Percentiles rank a stretch among this genome's conserved stretches.
Conservation (phyloP, 2,797 vertebrate genomes). For the Danionella dracula region DNA sequence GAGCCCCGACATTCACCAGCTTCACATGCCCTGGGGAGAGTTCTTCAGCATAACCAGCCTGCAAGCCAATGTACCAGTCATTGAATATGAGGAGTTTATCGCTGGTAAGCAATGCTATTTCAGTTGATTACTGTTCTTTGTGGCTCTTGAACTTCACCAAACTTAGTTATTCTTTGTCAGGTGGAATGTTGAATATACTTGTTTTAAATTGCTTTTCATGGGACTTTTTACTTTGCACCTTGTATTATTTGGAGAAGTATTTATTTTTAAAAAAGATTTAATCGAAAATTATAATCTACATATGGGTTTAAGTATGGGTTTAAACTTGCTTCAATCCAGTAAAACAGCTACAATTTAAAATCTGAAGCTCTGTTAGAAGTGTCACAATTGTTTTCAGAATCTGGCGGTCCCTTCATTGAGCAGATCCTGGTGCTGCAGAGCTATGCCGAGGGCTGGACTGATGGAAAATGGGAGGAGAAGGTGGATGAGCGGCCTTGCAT, state of each 20-base stretch:
- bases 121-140: background rate
- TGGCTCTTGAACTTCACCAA: too few relatives aligned
- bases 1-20: slow-evolving; percentile 84
- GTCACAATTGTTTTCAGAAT: slow-evolving; percentile 67
- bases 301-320: too few relatives aligned
- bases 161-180: too few relatives aligned
- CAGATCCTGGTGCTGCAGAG: slow-evolving; percentile 88
- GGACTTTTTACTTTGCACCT: too few relatives aligned
- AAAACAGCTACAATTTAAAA: too few relatives aligned
- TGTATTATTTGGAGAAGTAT: too few relatives aligned
- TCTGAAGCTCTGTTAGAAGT: background rate
- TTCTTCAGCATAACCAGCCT: slow-evolving; percentile 90
- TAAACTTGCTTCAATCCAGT: too few relatives aligned
- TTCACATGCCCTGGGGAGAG: slow-evolving; percentile 82
- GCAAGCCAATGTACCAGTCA: slow-evolving; percentile 83
- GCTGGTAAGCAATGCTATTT: slow-evolving; percentile 70
- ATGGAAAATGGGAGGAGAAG: slow-evolving; percentile 95
- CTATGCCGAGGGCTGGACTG: slow-evolving; percentile 92
- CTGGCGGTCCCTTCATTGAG: slow-evolving; percentile 92
- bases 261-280: too few relatives aligned
- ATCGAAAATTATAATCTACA: too few relatives aligned
- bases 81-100: slow-evolving; percentile 92
- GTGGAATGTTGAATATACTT: too few relatives aligned
- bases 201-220: too few relatives aligned
- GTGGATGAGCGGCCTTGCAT: slow-evolving; percentile 84